Evolutionary conservation across 2,113 vertebrate species (phyloP).

Genomic region (Odocoileus hemionus): DNA sequence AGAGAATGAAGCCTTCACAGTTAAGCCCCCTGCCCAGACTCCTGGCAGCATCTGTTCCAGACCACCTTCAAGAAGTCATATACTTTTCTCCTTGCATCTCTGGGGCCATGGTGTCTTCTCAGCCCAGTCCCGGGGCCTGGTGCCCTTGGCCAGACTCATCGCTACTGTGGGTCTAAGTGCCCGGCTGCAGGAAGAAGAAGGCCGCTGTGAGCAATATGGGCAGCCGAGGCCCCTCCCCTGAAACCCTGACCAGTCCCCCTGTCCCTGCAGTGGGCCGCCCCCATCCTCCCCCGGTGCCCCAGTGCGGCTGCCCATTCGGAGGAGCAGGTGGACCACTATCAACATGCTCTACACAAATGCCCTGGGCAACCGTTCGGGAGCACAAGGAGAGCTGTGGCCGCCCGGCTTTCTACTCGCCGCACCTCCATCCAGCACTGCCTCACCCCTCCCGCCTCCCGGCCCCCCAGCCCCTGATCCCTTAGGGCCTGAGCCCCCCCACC

Average conservation of each 20-base stretch:
- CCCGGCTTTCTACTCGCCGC: constrained; percentile 76
- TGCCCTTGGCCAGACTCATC: constrained; percentile 82
- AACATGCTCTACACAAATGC: constrained; percentile 82
- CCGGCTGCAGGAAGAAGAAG: background rate
- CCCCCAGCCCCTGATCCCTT: background rate
- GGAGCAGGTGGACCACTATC: constrained; percentile 84
- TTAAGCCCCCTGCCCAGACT: constrained; percentile 78
- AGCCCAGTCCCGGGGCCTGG: constrained; percentile 62
- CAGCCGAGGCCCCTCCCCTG: background rate
- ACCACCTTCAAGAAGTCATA: constrained; percentile 79
- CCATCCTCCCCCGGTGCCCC: constrained; percentile 82
- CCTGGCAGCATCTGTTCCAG: constrained; percentile 77
- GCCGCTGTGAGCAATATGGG: background rate
- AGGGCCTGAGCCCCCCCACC: no score
- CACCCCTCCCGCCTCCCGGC: accelerated
- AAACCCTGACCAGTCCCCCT: background rate
- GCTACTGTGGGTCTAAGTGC: constrained; percentile 85
- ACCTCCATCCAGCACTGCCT: constrained; percentile 41
- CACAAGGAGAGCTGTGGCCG: constrained; percentile 85
- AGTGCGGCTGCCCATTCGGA: constrained; percentile 62
- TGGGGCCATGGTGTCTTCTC: constrained; percentile 71
- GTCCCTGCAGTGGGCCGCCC: constrained; percentile 81
- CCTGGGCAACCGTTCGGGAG: constrained; percentile 80
- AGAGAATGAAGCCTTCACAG: constrained; percentile 84
- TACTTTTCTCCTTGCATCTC: constrained; percentile 87